Evolutionary conservation across 2,888 invertebrate genomes (phyloP).

Genomic region (Euclidia mi): DNA sequence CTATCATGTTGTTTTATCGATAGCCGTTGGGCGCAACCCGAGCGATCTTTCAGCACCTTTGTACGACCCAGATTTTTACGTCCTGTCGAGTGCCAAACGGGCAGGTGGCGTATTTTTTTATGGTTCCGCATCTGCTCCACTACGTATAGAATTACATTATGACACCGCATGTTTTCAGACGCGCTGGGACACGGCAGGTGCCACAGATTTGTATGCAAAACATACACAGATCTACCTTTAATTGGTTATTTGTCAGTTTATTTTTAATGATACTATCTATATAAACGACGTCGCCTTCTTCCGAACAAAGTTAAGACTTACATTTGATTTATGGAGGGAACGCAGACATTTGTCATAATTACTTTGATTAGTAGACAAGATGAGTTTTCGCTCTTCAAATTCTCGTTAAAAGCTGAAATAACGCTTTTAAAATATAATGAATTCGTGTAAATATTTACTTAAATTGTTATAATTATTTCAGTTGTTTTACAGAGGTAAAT

Average conservation of each 20-base stretch:
- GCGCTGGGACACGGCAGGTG: conserved; percentile 42
- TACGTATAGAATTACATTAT: conserved; percentile 58
- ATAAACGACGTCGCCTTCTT: conserved; percentile 25
- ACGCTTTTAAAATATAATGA: conserved; percentile 13
- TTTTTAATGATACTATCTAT: conserved; percentile 22
- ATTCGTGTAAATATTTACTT: conserved; percentile 20
- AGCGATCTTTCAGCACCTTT: conserved; percentile 40
- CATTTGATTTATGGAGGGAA: conserved; percentile 46
- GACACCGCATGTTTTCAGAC: conserved; percentile 30
- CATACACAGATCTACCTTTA: conserved; percentile 20
- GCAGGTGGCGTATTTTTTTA: conserved; percentile 64
- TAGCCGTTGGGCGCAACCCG: conserved; percentile 27
- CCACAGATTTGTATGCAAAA: conserved; percentile 24
- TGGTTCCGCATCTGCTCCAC: conserved; percentile 58
- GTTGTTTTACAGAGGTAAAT: conserved; percentile 31
- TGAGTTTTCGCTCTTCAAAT: conserved; percentile 32
- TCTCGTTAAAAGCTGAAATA: conserved; percentile 18
- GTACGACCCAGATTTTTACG: conserved; percentile 48
- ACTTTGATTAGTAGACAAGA: conserved; percentile 37
- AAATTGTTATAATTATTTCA: conserved; percentile 31
- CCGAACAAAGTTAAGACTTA: conserved; percentile 19
- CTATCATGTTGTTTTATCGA: conserved; percentile 32
- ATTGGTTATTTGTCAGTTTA: conserved; percentile 19
- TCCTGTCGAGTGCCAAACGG: conserved; percentile 55
- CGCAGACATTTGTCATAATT: conserved; percentile 46